Conservation (phyloP, 1,140 invertebrate species). For the Zophobas morio region DNA sequence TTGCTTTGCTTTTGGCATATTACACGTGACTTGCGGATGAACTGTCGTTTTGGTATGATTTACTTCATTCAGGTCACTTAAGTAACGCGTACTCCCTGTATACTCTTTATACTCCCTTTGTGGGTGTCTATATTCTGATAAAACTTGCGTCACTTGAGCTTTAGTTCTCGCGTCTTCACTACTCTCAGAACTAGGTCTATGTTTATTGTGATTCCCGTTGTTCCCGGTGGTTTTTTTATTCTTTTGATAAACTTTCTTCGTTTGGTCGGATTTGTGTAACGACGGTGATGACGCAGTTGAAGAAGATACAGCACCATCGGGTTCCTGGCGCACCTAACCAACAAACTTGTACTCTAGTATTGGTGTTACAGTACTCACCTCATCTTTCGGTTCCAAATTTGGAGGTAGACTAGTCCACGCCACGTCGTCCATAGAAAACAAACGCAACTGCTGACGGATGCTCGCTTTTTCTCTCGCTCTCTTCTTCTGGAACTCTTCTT, state of each 20-base stretch:
- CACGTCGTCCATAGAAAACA: slow-evolving; percentile 74
- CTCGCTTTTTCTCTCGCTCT: slow-evolving; percentile 78
- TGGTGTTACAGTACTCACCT: slow-evolving; percentile 50
- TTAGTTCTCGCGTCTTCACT: slow-evolving; percentile 57
- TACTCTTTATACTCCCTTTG: slow-evolving; percentile 66
- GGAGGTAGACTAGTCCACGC: slow-evolving; percentile 65
- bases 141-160: slow-evolving; percentile 59
- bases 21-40: slow-evolving; percentile 64
- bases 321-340: slow-evolving; percentile 67
- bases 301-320: slow-evolving; percentile 76
- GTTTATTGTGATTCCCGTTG: slow-evolving; percentile 34
- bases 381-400: slow-evolving; percentile 57
- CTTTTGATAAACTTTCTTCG: slow-evolving; percentile 49
- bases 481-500: slow-evolving; percentile 66
- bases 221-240: slow-evolving; percentile 37
- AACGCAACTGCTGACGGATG: slow-evolving; percentile 80
- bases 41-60: slow-evolving; percentile 59
- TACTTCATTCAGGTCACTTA: slow-evolving; percentile 43
- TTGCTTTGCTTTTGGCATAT: slow-evolving; percentile 64
- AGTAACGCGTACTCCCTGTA: slow-evolving; percentile 33
- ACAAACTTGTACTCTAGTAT: neutral
- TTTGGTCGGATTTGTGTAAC: slow-evolving; percentile 47
- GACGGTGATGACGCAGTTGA: slow-evolving; percentile 53
- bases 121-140: slow-evolving; percentile 64
- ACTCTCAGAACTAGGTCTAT: slow-evolving; percentile 46